Evolutionary conservation across 1,140 invertebrate genomes (phyloP).

Genomic region (Drosophila tropicalis): DNA sequence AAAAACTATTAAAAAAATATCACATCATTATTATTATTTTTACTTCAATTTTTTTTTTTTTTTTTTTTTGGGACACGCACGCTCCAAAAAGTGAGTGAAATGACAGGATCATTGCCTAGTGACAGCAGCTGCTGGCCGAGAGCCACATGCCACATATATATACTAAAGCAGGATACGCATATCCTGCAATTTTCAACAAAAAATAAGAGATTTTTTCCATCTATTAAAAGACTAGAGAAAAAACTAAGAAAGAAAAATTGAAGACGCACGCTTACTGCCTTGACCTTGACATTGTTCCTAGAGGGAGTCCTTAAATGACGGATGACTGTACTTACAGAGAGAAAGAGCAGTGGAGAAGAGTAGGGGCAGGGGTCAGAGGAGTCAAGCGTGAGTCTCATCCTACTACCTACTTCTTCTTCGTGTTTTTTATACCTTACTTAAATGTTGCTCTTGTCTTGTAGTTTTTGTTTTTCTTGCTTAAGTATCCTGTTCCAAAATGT

Average conservation of each 20-base stretch:
- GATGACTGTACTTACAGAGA: not conserved
- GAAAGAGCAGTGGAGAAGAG: not conserved
- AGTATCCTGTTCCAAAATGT: constrained; percentile 33
- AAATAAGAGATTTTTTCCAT: constrained; percentile 23
- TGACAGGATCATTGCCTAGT: constrained; percentile 25
- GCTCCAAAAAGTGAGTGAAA: constrained; percentile 17
- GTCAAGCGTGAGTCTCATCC: constrained; percentile 14
- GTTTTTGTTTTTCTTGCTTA: constrained; percentile 6
- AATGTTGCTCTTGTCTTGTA: constrained; percentile 24
- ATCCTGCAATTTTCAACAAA: constrained; percentile 30
- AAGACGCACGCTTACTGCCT: constrained; percentile 7
- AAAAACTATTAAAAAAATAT: constrained; percentile 26
- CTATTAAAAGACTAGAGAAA: constrained; percentile 33
- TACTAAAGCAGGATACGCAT: constrained; percentile 39
- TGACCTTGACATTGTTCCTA: constrained; percentile 46
- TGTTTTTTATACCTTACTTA: constrained; percentile 13
- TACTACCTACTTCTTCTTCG: not conserved
- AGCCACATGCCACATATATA: constrained; percentile 17
- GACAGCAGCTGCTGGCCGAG: constrained; percentile 30
- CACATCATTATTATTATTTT: constrained; percentile 24
- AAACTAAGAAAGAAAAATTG: constrained; percentile 8
- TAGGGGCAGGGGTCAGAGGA: constrained; percentile 1
- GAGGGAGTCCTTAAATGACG: constrained; percentile 8
- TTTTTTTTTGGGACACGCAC: constrained; percentile 18
- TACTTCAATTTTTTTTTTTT: constrained; percentile 1